Conservation (phyloP, 1,140 invertebrate species). For the Trypoxylus dichotomus region DNA sequence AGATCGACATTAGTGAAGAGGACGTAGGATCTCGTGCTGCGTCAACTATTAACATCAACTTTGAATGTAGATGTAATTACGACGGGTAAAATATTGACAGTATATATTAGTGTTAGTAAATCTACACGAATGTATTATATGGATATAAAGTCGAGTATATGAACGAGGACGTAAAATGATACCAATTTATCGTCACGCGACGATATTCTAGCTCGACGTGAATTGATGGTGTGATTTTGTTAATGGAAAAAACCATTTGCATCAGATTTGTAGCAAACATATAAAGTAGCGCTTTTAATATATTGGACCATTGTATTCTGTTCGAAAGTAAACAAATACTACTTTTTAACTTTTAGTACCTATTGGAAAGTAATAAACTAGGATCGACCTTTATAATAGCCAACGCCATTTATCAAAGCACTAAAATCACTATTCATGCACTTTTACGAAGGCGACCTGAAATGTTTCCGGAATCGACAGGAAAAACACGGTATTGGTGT, state of each 20-base stretch:
- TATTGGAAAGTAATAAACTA: no score
- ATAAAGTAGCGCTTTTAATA: background rate
- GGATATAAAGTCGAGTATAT: background rate
- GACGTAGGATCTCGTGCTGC: slow-evolving; percentile 7
- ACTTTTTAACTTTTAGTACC: no score
- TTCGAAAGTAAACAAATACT: no score
- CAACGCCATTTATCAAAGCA: no score
- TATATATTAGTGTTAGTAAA: slow-evolving; percentile 1
- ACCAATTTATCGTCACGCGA: slow-evolving; percentile 5
- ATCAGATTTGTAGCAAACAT: background rate
- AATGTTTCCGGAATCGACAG: no score
- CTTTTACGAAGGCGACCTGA: no score
- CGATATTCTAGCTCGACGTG: background rate
- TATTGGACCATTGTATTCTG: no score
- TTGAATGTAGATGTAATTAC: slow-evolving; percentile 21
- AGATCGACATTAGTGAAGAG: background rate
- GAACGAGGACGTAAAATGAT: background rate
- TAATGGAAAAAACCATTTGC: background rate
- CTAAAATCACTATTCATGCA: no score
- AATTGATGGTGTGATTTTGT: background rate
- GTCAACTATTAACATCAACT: slow-evolving; percentile 13
- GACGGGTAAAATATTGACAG: background rate
- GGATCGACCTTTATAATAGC: no score
- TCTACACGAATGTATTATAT: background rate
- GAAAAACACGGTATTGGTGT: no score